Conservation (phyloP, 2,113 vertebrate species). For the Hyaena hyaena region DNA sequence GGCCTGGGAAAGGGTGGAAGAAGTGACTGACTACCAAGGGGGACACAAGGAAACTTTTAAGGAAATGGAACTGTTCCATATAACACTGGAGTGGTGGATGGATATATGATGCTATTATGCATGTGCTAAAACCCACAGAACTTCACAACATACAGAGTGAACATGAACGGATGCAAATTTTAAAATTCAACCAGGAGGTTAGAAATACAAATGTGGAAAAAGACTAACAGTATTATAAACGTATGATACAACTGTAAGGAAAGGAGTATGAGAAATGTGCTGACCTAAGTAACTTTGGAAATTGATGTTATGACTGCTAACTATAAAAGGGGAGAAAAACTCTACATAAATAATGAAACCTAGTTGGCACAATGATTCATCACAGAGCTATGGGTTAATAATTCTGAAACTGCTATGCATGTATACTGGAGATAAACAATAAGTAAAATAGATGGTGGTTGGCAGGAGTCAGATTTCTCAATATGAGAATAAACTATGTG, state of each 20-base stretch:
- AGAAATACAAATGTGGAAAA: not conserved
- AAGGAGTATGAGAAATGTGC: not conserved
- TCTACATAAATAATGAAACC: not conserved
- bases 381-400: slow-evolving; percentile 1
- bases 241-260: not conserved
- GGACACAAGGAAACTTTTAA: not conserved
- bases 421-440: not conserved
- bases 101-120: not conserved
- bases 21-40: not conserved
- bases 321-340: not conserved
- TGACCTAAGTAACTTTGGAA: not conserved
- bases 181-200: not conserved
- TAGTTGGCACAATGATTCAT: not conserved
- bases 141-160: slow-evolving; percentile 22
- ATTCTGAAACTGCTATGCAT: slow-evolving; percentile 14
- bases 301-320: not conserved
- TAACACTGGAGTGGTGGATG: not conserved
- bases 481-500: not conserved
- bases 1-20: not conserved
- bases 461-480: not conserved
- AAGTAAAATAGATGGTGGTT: not conserved
- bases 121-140: not conserved
- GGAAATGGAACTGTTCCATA: not conserved
- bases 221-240: not conserved
- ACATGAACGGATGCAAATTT: not conserved